Evolutionary conservation across 2,797 vertebrate genomes (phyloP).

Genomic region (Pampus argenteus): DNA sequence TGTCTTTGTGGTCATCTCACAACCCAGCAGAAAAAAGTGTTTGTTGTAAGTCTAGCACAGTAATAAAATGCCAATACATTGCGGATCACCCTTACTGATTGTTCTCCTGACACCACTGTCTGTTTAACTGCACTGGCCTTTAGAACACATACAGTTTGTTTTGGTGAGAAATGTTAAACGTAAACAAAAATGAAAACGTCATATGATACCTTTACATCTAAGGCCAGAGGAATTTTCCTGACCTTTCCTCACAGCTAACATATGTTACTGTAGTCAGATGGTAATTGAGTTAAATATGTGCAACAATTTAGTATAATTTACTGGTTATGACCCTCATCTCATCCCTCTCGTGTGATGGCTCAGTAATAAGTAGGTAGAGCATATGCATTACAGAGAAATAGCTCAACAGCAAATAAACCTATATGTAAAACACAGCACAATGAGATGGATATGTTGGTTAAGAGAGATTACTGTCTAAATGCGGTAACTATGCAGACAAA

Average conservation of each 20-base stretch:
- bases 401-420: slow-evolving; percentile 4
- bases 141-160: too few relatives aligned
- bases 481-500: background rate
- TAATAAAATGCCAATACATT: slow-evolving; percentile 6
- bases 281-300: slow-evolving; percentile 4
- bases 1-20: background rate
- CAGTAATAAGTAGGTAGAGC: background rate
- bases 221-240: too few relatives aligned
- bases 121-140: background rate
- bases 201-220: too few relatives aligned
- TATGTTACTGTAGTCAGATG: too few relatives aligned
- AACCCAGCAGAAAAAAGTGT: background rate
- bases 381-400: slow-evolving; percentile 2
- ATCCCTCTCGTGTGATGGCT: background rate
- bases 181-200: too few relatives aligned
- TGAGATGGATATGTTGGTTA: background rate
- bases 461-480: slow-evolving; percentile 4
- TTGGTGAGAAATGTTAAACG: too few relatives aligned
- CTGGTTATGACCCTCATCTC: background rate
- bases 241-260: background rate
- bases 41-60: slow-evolving; percentile 9
- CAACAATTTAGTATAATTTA: slow-evolving; percentile 3
- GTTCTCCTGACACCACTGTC: background rate
- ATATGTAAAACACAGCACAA: background rate
- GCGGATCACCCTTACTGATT: background rate